Base-by-base conservation (phyloP, 2,797 vertebrate genomes). In the Coreius guichenoti region DNA sequence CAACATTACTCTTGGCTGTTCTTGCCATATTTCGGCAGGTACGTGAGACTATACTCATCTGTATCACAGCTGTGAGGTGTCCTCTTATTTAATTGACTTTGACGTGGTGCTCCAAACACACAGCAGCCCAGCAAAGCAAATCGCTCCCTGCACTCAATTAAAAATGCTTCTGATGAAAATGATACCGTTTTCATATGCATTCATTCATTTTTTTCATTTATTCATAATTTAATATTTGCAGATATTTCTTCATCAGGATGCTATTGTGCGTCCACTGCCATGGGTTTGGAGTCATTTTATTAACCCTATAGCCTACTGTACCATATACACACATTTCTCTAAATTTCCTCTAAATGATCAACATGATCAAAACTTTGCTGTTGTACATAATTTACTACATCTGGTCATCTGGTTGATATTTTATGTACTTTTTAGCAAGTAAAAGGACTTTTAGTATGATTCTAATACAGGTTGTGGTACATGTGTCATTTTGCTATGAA, bases 51-150 rank as follows among this genome's bases (percentile, higher is more conserved):
- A 23, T 49, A 13, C 67, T 56, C 83, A 80, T 86, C 85, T 86
- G 85, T 65, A 70, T 70, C 75, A 39, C 85, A 83, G 80, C 74
- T 86, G 85, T 26, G 54, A 78, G 33, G 54, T 49, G 63, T 82
- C 63, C 36, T 77, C 29, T 63, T 61, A 85, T 85, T 85, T 80
- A 33, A 85, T 63, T 85, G 67, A 80, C 75, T 70, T 79, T 85
- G 83, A 79, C 65, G 16, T 70, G 67, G 67, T 43, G 67, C 67
- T 70, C 76, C 36, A 79, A 80, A 85, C 39, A 39, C 76, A 63
- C 29, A 51, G 54, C 43, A 61, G 45, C 75, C n/a, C 65, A 47
- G 61, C 63, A 17, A 78, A 72, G 56, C 31, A 80, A 85, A 84
- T 17, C 63, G 21, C 68, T 43, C 54, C 16, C 19, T 63, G 51